Evolutionary conservation across 2,797 vertebrate species (phyloP), one percentile per base, ranked within the genome.

Genomic region (Etheostoma perlongum): DNA sequence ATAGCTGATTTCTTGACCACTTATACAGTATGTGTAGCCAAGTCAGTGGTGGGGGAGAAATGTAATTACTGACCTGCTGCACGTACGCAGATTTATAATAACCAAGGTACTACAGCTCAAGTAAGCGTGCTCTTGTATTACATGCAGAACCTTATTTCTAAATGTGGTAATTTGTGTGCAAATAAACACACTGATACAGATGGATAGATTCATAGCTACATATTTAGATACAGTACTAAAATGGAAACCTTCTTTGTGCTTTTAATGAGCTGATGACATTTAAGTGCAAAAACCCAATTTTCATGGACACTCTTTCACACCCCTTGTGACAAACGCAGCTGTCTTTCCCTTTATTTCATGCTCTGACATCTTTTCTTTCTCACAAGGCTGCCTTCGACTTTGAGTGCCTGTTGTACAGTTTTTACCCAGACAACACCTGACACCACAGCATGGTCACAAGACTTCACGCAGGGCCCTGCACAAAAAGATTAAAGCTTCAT

Each of bases 311-410:
- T 75, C 70, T 75, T 82, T 82, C 71, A 78, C 85, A 85, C 80
- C 44, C 27, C 53, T 69, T 27, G 59, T 89, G 92, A 82, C 89
- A 90, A 90, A 77, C 23, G n/a, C 90, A 93, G 90, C 86, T 89
- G 90, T 68, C 57, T 19, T 2, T 8, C 69, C 62, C 44, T 84
- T 76, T 65, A 46, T 86, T 80, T 73, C 54, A 62, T 53, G 58
- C 51, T 2, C 33, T 80, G 77, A 74, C 67, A 82, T 73, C 81
- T 72, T 85, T 78, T 85, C 80, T 81, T 76, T 72, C 62, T 64
- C 67, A 73, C 57, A 78, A 67, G 78, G 60, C 90, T 92, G 90
- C 77, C 54, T 84, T 79, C 90, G 88, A 91, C 90, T 91, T 90
- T 69, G 84, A 93, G 91, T 89, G 79, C 61, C 85, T 79, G 58